phyloP scores from a whole-genome alignment of 2,888 invertebrate species.

The Bombyx huttoni region DNA sequence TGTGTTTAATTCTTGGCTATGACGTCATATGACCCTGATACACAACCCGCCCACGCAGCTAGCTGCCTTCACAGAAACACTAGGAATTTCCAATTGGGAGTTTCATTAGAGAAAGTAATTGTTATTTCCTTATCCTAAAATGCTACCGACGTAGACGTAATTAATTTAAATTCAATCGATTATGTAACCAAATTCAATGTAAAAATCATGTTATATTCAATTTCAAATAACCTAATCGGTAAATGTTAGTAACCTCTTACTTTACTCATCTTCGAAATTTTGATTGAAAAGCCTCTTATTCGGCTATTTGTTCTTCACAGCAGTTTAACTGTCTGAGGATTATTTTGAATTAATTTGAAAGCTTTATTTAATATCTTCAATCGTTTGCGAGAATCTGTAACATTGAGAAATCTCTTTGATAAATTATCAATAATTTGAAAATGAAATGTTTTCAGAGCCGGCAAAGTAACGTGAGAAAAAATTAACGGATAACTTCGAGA shows the following conservation, averaged over 20 bases:
- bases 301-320: neutral
- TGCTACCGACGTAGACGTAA: too few species aligned
- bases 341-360: neutral
- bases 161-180: too few species aligned
- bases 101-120: neutral
- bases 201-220: neutral
- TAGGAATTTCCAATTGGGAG: neutral
- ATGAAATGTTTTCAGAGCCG: neutral
- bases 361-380: neutral
- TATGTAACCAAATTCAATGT: too few species aligned
- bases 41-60: neutral
- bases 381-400: neutral
- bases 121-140: too few species aligned
- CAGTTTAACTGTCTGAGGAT: neutral
- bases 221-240: slow-evolving; percentile 1
- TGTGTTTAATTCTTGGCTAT: neutral
- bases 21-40: neutral
- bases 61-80: neutral
- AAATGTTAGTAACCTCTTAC: slow-evolving; percentile 1
- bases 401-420: neutral
- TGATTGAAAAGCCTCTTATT: neutral
- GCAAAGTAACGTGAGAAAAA: neutral
- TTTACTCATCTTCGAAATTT: neutral
- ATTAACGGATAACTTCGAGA: too few species aligned
- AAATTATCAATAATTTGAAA: neutral